Percentiles rank a stretch among this genome's conserved stretches.
phyloP scores from a whole-genome alignment of 2,888 invertebrate species.

The Pycnomerus fuliginosus region DNA sequence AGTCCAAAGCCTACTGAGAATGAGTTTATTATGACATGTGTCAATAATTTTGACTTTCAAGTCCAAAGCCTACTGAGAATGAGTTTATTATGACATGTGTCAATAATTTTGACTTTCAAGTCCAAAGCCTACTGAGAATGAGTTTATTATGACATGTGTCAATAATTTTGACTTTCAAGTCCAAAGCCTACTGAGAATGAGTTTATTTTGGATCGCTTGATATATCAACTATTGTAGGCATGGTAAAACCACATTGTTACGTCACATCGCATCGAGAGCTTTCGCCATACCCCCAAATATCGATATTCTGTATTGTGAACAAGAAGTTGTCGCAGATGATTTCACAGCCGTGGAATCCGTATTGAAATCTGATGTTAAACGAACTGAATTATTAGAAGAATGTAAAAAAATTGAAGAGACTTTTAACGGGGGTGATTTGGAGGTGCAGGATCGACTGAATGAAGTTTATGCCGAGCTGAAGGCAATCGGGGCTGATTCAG shows the following conservation, averaged over 20 bases:
- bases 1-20: no score
- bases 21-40: no score
- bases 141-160: no score
- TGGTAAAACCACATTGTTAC: slow-evolving; percentile 94
- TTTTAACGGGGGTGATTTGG: slow-evolving; percentile 71
- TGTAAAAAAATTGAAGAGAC: slow-evolving; percentile 78
- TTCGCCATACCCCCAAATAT: slow-evolving; percentile 95
- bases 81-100: no score
- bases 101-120: no score
- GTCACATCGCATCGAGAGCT: slow-evolving; percentile 88
- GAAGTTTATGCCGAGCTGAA: slow-evolving; percentile 94
- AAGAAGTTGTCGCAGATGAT: slow-evolving; percentile 95
- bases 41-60: no score
- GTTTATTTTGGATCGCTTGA: no score
- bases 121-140: no score
- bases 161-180: no score
- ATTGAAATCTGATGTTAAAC: slow-evolving; percentile 88
- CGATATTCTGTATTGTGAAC: slow-evolving; percentile 95
- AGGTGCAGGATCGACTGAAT: slow-evolving; percentile 76
- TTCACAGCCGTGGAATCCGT: slow-evolving; percentile 92
- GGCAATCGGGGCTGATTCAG: slow-evolving; percentile 96
- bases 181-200: no score
- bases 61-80: no score
- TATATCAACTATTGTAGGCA: slow-evolving; percentile 63
- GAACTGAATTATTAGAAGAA: slow-evolving; percentile 78